Base-by-base conservation (phyloP, 2,797 vertebrate genomes). In the Octomys mimax region DNA sequence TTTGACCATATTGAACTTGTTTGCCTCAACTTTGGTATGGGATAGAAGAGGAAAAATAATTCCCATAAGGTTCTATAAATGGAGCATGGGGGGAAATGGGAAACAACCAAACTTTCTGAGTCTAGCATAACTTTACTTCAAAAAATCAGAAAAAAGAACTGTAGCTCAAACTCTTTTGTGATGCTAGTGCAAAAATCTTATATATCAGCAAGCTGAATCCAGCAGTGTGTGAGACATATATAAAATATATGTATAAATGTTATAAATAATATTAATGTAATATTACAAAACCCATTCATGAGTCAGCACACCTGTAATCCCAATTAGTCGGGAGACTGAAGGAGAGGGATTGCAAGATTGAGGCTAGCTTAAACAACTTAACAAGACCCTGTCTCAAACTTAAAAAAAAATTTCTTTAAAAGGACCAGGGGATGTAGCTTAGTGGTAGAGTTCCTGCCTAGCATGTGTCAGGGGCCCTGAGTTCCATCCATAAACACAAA, bases 131-230 rank as follows among this genome's bases (percentile, higher is more conserved):
- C 62, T 42, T 75, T 92, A 42, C 75, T 87, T 49, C 2, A n/a
- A 94, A 96, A 94, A 61, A 10, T n/a, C 66, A 62, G 36, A 68
- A 79, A 81, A 26, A 81, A 26, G 89, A 92, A 61, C 46, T 89
- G 68, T 10, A 59, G 24, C 8, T 54, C 75, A 89, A 26, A 83
- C 19, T 61, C n/a, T 16, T 54, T 89, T 49, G 54, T 31, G 31
- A 77, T 1, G 36, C 49, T 90, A 75, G 81, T 61, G 82, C 1
- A 28, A 83, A 93, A 89, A 83, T 83, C 19, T 59, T 59, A 59
- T 59, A 59, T 77, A 77, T 39, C 73, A 71, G 49, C 87, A 96
- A 92, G 85, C 18, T 81, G 87, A 84, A 70, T 73, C 68, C 66
- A 88, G 2, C 39, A 75, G 73, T 36, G 39, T 39, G 70, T 64